These are phyloP conservation scores for Philypnodon macrostomus DNA, from an alignment of 2,797 vertebrate species.

Conservation along the genomic window DNA sequence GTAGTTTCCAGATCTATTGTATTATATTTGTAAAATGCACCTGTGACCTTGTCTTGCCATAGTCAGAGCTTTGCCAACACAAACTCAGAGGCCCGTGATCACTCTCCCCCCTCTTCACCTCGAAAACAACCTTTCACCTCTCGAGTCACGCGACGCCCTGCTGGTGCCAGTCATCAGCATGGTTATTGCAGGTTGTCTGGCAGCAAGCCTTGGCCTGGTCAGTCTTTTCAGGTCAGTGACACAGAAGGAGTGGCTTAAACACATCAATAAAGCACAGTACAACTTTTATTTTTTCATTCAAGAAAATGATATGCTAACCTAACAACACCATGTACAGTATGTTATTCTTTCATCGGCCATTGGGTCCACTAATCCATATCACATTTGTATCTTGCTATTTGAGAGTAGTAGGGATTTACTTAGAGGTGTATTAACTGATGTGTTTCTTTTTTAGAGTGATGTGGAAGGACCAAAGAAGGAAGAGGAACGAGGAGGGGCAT, in stretches of 20 bases:
- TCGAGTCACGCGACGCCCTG: slow-evolving; percentile 4
- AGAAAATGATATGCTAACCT: slow-evolving; percentile 24
- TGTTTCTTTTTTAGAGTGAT: not conserved
- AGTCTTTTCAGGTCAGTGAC: slow-evolving; percentile 58
- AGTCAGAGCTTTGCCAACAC: slow-evolving; percentile 47
- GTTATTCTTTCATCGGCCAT: too few species aligned
- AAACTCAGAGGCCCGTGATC: slow-evolving; percentile 17
- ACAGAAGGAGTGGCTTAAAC: not conserved
- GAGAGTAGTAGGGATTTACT: too few species aligned
- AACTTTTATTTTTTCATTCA: too few species aligned
- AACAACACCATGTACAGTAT: too few species aligned
- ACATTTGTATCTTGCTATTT: too few species aligned
- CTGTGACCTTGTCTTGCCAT: slow-evolving; percentile 7
- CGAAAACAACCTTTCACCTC: slow-evolving; percentile 22
- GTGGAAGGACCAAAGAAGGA: not conserved
- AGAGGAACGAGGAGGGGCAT: not conserved
- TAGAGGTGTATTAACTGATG: too few species aligned
- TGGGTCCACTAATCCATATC: too few species aligned
- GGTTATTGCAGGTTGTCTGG: slow-evolving; percentile 53
- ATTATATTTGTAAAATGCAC: too few species aligned
- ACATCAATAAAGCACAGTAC: too few species aligned
- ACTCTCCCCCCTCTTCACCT: slow-evolving; percentile 43
- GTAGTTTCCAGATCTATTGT: too few species aligned
- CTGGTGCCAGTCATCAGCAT: slow-evolving; percentile 41
- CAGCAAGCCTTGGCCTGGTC: slow-evolving; percentile 44